Evolutionary conservation across 2,888 invertebrate genomes (phyloP).

Genomic region (Galerucella pusilla): DNA sequence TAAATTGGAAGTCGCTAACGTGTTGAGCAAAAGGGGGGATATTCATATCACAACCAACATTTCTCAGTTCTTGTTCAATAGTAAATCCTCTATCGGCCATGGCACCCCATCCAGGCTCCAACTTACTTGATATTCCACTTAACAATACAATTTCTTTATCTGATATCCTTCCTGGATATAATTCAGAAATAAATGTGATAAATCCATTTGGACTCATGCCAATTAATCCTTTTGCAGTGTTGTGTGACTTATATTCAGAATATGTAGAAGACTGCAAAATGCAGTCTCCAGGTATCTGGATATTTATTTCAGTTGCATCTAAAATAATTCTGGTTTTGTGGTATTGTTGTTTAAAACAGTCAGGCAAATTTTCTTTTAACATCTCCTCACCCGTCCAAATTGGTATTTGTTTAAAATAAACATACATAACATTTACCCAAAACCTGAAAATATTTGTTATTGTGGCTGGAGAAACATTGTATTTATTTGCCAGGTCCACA

Average conservation of each 20-base stretch:
- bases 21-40: too few relatives aligned
- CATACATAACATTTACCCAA: conserved; percentile 14
- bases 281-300: neutral
- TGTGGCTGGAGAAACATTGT: conserved; percentile 2
- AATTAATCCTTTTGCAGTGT: conserved; percentile 19
- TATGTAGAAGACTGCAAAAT: conserved; percentile 6
- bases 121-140: conserved; percentile 18
- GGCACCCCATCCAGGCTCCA: conserved; percentile 14
- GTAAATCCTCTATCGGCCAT: conserved; percentile 24
- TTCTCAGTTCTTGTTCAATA: conserved; percentile 6
- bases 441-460: conserved; percentile 1
- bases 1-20: too few relatives aligned
- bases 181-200: conserved; percentile 19
- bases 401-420: conserved; percentile 3
- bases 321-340: conserved; percentile 16
- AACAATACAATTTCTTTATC: conserved; percentile 16
- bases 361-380: conserved; percentile 2
- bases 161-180: conserved; percentile 15
- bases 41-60: conserved; percentile 11
- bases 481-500: conserved; percentile 6
- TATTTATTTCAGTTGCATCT: neutral
- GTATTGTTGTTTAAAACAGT: conserved; percentile 3
- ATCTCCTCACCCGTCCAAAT: neutral
- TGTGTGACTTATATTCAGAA: conserved; percentile 9
- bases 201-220: conserved; percentile 21